phyloP scores from a whole-genome alignment of 2,113 vertebrate genomes.

The Apeltes quadracus region DNA sequence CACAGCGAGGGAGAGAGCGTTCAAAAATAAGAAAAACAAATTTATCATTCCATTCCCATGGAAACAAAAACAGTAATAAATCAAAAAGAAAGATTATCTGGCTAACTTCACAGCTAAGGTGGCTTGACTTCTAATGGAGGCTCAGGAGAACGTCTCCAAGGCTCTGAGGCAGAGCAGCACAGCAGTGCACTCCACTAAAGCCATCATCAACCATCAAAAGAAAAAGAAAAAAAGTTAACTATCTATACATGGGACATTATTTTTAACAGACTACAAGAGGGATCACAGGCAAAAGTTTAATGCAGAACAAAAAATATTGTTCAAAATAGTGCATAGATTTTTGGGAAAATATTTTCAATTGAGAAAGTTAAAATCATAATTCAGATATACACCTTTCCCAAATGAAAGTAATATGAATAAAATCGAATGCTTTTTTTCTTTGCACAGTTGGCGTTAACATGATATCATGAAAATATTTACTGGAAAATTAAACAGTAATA shows the following conservation, averaged over 20 bases:
- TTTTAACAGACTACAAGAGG: conserved; percentile 40
- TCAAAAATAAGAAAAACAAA: conserved; percentile 73
- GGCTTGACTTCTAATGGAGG: conserved; percentile 75
- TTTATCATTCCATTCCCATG: conserved; percentile 72
- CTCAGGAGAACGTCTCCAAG: conserved; percentile 68
- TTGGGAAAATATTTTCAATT: too few species aligned
- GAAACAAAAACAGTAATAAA: conserved; percentile 80
- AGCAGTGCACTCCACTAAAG: conserved; percentile 49
- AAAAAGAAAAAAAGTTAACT: conserved; percentile 50
- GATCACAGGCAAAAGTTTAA: conserved; percentile 42
- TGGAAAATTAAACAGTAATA: not conserved
- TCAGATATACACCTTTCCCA: not conserved
- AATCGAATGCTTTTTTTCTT: not conserved
- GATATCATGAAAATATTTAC: not conserved
- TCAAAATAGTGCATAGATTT: too few species aligned
- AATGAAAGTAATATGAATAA: not conserved
- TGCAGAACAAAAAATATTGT: too few species aligned
- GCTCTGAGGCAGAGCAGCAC: conserved; percentile 45
- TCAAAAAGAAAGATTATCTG: conserved; percentile 81
- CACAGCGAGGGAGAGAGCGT: conserved; percentile 37
- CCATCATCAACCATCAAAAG: conserved; percentile 68
- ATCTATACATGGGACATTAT: too few species aligned
- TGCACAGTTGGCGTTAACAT: not conserved
- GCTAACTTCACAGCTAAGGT: conserved; percentile 81
- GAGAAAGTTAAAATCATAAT: too few species aligned